Evolutionary conservation across 2,113 vertebrate genomes (phyloP), one percentile per base, ranked within the genome.

Genomic region (Hippolais icterina): DNA sequence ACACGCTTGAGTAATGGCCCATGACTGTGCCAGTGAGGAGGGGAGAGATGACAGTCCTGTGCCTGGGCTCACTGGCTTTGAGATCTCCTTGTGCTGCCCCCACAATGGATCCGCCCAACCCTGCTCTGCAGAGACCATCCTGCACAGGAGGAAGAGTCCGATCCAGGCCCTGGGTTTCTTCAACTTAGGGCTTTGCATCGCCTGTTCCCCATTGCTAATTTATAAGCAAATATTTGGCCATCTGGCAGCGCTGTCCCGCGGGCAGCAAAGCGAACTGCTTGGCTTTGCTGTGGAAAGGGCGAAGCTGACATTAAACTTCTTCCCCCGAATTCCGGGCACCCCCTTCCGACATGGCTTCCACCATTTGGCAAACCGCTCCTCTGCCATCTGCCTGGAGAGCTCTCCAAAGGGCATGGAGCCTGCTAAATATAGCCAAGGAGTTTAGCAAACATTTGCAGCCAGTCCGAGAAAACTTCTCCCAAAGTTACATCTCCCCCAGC

Each of bases 141-240:
- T 49, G 65, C 25, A n/a, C 63, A 25, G 70, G 70, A 94, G 54
- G 59, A 92, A 52, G 54, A 83, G 57, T 44, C 82, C 85, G 81
- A 12, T 18, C 47, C 68, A 50, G 41, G 44, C 71, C 44, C 56
- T 8, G 25, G 0, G 2, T 50, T 92, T 56, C 92, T 83, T 64
- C 82, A 44, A 0, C 71, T 74, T 49, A 63, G 46, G 52, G 52
- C 35, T 88, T 72, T 87, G 79, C 24, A 11, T 52, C 1, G n/a
- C 63, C 39, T 12, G 35, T 46, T 95, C 83, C 64, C 83, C 72
- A 22, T n/a, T 86, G 93, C 76, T 95, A 86, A 96, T 83, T 88
- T 89, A 70, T 71, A 84, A 92, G 93, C 83, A 95, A 90, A 86
- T 92, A 90, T 90, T 90, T 93, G 92, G 90, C 93, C 94, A 95